Evolutionary conservation across 2,113 vertebrate species (phyloP), one percentile per base, ranked within the genome.

Genomic region (Corythornis cristatus): DNA sequence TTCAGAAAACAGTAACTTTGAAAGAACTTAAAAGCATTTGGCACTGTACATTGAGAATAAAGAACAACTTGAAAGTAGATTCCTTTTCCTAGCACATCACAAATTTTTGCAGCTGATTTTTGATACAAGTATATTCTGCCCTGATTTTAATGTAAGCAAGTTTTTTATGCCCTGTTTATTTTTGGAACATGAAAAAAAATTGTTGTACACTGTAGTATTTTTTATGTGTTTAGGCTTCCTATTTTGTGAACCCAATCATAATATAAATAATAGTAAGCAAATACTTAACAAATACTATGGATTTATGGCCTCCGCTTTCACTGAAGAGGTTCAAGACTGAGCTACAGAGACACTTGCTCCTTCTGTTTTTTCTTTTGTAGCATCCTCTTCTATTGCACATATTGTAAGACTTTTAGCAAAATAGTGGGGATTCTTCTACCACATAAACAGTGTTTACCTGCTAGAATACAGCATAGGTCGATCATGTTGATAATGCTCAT

Each of bases 391-490:
- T 43, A 65, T 9, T 64, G 6, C 20, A 31, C 11, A 65, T 17
- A 19, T 3, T 10, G 15, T 33, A 33, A 78, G 37, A 45, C 9
- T 50, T 64, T 4, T 15, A 65, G 50, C 5, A 65, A 40, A 79
- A 73, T 0, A 4, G 11, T 43, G 56, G 9, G 5, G 21, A 83
- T 53, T 46, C 5, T 23, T 66, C 43, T 62, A 50, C 29, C 3
- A 35, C 9, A 33, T 31, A 37, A 5, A 75, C 0, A 11, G 37
- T n/a, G 19, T 62, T 97, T 97, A 97, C 97, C 97, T 98, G 97
- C 93, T 97, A 66, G 97, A 97, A 85, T 93, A 97, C 45, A 98
- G 97, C 8, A 97, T 97, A 56, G 98, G 97, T 95, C 97, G 98
- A 79, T 98, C 97, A 6, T 15, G 92, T 53, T 97, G 98, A 65